Evolutionary conservation across 1,140 invertebrate species (phyloP), one percentile per base, ranked within the genome.

Genomic region (Heliothis virescens): DNA sequence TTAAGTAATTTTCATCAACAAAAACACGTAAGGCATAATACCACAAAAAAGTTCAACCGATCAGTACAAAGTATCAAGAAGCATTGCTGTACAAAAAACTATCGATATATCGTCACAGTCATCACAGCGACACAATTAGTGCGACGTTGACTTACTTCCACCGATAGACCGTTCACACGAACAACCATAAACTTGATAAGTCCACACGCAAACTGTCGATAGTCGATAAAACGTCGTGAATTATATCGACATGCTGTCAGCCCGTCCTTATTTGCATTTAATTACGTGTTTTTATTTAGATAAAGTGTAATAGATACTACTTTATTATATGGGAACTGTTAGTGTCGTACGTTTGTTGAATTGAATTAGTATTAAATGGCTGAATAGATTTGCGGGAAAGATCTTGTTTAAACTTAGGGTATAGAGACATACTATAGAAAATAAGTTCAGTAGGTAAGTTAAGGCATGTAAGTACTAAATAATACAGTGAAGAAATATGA

Each of bases 261-360:
- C 53, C 63, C 80, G 77, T 85, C 86, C 80, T 84, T 87, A 87
- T 87, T 87, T 83, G 69, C 85, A 85, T 84, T 85, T 85, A 84
- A 82, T 82, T 82, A 82, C 57, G 74, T 76, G 48, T 65, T 76
- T 76, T 76, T 76, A 76, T 76, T 76, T 62, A 76, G 74, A 76
- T 76, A 34, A 65, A 63, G 12, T 74, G 74, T 76, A 76, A 76
- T 76, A 57, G 72, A 74, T 48, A 74, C 72, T 74, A 48, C 55
- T 74, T 74, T 62, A 74, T 74, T 74, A 50, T 48, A 67, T 47
- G 72, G 12, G 57, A 60, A 21, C 21, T 26, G 67, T 71, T 26
- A 55, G 26, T 72, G 47, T 55, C 47, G 69, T 71, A 15, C n/a
- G 18, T 69, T 21, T 69, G 65, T 69, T 16, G 48, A 50, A 69